Base-by-base conservation (phyloP, 2,113 vertebrate species). In the Cairina moschata region DNA sequence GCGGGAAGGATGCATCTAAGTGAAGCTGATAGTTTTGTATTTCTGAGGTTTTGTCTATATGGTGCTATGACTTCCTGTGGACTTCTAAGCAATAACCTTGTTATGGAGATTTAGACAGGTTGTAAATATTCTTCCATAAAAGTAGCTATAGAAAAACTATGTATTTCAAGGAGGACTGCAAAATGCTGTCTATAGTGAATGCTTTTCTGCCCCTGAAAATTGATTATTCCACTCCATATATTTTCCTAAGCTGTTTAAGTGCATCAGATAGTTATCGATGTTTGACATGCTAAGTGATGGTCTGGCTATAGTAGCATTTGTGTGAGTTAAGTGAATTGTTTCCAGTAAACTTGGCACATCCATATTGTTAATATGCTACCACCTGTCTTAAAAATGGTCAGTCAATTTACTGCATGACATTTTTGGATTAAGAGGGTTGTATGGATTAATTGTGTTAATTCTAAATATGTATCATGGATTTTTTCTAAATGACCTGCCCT, bases 261-360 rank as follows among this genome's bases (percentile, higher is more conserved):
- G 78, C 56, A 92, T 88, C 86, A 73, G 56, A 96, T 95, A 89
- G 88, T 75, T 79, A 82, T 5, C 93, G 82, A 84, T 77, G 62
- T 90, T 88, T 93, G 95, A 92, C 91, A 83, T 52, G 42, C 20
- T 91, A 86, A 97, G 86, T 92, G 85, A 94, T 88, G 63, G 67
- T 85, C 86, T 95, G 73, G 93, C 88, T 91, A 58, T 63, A 85
- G 20, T 32, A 86, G 66, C 42, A 55, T 56, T 94, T 85, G 50
- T 58, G 46, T 87, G 90, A 91, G 46, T 63, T 96, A 97, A 97
- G 93, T 91, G 86, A 96, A 97, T 96, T 93, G 94, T 95, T 97
- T 97, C 97, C 96, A 91, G 97, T 97, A 97, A 97, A 93, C 84
- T 81, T 93, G 73, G 48, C 82, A 69, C 48, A 89, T 96, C 79